Base-by-base conservation (phyloP, 2,888 invertebrate species). In the Noctua pronuba region DNA sequence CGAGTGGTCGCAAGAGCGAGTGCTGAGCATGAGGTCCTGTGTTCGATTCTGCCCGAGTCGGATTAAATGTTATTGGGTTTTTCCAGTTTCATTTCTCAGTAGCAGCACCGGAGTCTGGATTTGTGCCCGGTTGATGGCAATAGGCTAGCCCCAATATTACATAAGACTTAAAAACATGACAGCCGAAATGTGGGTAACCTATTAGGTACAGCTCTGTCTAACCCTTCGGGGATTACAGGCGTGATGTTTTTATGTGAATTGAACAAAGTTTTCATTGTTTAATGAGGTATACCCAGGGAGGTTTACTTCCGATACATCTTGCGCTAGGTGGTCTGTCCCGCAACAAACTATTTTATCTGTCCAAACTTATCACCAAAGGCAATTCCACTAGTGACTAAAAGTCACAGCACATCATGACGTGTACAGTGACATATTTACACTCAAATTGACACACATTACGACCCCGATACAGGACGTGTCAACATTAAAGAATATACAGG, bases 401-500 rank as follows among this genome's bases (percentile, higher is more conserved):
- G 21, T 24, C 21, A 21, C 24, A 31, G 18, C 16, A 7, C 28
- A 18, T 24, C 13, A 41, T 31, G 38, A 38, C 38, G 7, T 24
- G 21, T 11, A 18, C 1, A 49, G 5, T 60, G 73, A 84, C 73
- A 84, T 24, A 81, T 81, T 73, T 64, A 60, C 16, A 65, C 62
- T 49, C 28, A 62, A 81, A 64, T 24, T 84, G 82, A 74, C 77
- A 83, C 77, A 84, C 49, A 81, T 85, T 55, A 80, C 21, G 64
- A 41, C 44, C 65, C 3, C 28, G 13, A 67, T 52, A 78, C 69
- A 78, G 66, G 72, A 78, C 58, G 66, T 78, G 62, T 77, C 13
- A 44, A 80, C 44, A 49, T 68, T 21, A 65, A 75, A 80, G 38
- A 66, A 85, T 65, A 75, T 80, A 78, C 69, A 86, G 79, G 83